phyloP scores from a whole-genome alignment of 2,888 invertebrate genomes.

The Athalia cordata region DNA sequence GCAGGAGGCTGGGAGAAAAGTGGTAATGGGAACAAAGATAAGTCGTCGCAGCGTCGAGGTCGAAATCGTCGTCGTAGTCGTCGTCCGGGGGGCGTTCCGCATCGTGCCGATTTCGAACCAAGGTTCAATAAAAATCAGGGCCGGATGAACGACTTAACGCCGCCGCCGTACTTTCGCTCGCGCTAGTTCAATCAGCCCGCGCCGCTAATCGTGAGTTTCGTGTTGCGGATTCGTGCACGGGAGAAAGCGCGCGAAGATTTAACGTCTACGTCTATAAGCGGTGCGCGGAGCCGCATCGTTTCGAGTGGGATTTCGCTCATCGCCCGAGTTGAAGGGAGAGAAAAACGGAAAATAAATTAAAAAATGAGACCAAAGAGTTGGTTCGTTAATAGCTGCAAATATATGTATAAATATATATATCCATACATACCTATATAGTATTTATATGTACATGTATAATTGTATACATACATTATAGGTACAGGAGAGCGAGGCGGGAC shows the following conservation, averaged over 20 bases:
- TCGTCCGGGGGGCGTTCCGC: not conserved
- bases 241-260: no score
- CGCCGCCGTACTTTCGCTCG: not conserved
- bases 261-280: no score
- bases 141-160: not conserved
- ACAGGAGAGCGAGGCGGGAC: not conserved
- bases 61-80: no score
- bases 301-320: no score
- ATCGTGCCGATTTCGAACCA: conserved; percentile 3
- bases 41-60: not conserved
- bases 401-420: not conserved
- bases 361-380: not conserved
- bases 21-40: not conserved
- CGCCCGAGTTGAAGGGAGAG: no score
- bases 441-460: not conserved
- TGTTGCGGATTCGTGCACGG: not conserved
- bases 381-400: not conserved
- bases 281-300: no score
- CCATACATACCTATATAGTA: not conserved
- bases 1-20: no score
- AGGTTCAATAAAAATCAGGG: conserved; percentile 26
- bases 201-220: not conserved
- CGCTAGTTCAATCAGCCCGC: not conserved
- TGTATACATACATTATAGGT: not conserved
- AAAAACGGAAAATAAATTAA: not conserved